phyloP scores from a whole-genome alignment of 2,113 vertebrate species.

The Tor tambroides region DNA sequence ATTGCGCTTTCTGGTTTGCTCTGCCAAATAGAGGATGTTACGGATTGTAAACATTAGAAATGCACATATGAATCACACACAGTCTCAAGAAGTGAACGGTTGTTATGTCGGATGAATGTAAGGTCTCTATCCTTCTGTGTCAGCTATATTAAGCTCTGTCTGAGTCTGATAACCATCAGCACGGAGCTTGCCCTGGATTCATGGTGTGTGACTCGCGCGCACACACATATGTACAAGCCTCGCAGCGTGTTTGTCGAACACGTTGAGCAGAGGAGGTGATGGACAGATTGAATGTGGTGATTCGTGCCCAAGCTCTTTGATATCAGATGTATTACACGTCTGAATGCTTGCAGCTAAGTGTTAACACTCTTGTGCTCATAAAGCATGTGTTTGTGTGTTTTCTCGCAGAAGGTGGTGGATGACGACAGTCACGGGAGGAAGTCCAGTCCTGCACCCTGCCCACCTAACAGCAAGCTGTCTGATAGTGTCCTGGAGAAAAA shows the following conservation, averaged over 20 bases:
- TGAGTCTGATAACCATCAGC: conserved; percentile 28
- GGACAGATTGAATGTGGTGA: conserved; percentile 7
- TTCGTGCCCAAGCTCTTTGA: not conserved
- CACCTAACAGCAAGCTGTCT: conserved; percentile 66
- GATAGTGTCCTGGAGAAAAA: conserved; percentile 69
- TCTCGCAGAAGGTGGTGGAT: conserved; percentile 68
- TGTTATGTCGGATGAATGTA: conserved; percentile 13
- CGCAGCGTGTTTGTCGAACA: not conserved
- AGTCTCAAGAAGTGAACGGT: not conserved
- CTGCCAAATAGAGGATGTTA: conserved; percentile 1
- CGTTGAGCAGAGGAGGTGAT: not conserved
- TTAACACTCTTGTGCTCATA: not conserved
- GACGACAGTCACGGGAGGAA: conserved; percentile 72
- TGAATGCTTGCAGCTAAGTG: not conserved
- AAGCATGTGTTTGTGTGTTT: conserved; percentile 36
- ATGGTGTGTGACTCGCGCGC: not conserved
- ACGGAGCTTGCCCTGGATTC: conserved; percentile 18
- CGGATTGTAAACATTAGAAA: conserved; percentile 5
- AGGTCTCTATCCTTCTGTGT: not conserved
- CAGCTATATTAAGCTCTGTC: conserved; percentile 20
- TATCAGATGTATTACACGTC: not conserved
- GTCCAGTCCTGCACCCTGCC: conserved; percentile 64
- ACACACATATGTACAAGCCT: not conserved
- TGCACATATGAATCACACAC: not conserved
- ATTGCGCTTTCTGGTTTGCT: not conserved